phyloP scores from a whole-genome alignment of 2,888 invertebrate genomes.

The Temnothorax rugatulus region DNA sequence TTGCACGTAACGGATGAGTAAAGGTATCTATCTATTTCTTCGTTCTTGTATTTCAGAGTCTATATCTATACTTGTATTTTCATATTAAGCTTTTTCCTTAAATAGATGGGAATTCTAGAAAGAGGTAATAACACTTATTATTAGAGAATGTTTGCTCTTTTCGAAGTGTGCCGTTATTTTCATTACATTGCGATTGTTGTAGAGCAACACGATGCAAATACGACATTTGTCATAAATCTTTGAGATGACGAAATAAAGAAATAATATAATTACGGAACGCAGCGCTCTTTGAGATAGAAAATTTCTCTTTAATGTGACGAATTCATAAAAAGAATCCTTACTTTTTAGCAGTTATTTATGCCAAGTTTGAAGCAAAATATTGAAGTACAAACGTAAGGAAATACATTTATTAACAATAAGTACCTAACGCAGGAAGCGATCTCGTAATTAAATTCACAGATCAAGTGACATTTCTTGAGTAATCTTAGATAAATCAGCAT shows the following conservation, averaged over 20 bases:
- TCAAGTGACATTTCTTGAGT: background rate
- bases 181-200: background rate
- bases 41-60: background rate
- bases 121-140: background rate
- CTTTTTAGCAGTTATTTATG: background rate
- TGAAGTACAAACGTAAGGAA: background rate
- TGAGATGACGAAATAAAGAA: background rate
- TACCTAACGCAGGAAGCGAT: background rate
- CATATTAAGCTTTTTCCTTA: background rate
- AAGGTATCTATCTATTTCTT: background rate
- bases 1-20: background rate
- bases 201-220: background rate
- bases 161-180: background rate
- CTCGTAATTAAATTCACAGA: slow-evolving; percentile 47
- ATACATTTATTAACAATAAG: background rate
- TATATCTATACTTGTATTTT: background rate
- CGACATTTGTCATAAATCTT: background rate
- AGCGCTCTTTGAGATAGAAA: background rate
- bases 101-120: background rate
- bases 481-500: slow-evolving; percentile 34
- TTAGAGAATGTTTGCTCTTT: background rate
- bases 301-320: background rate
- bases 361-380: background rate
- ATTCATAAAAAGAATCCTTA: background rate
- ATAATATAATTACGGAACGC: background rate